These are phyloP conservation scores for Nestor notabilis DNA, from an alignment of 2,113 vertebrate genomes.

Conservation along the genomic window DNA sequence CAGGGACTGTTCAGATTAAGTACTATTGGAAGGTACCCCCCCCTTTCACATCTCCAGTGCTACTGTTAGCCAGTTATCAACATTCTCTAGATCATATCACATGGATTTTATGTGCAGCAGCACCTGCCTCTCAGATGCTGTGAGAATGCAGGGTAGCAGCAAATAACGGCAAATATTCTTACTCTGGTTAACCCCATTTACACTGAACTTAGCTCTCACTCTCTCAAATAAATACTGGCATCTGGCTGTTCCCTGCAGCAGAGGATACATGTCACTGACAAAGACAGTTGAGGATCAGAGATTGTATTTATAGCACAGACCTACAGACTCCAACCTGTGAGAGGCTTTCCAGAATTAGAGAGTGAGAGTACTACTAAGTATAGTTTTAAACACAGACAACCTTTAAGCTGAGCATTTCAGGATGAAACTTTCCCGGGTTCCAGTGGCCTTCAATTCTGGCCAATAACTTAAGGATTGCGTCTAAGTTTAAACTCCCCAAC, in stretches of 20 bases:
- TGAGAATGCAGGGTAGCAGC: not conserved
- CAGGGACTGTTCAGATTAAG: not conserved
- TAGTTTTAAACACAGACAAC: conserved; percentile 32
- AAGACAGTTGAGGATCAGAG: conserved; percentile 40
- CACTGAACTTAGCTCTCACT: not conserved
- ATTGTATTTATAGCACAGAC: conserved; percentile 45
- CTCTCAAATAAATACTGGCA: not conserved
- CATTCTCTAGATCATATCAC: not conserved
- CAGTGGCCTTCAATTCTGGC: not conserved
- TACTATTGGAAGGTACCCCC: not conserved
- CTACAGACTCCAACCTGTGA: conserved; percentile 58
- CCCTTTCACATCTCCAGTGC: not conserved
- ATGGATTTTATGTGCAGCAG: not conserved
- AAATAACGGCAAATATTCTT: not conserved
- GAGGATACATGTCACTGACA: not conserved
- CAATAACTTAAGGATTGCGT: not conserved
- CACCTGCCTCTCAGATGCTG: accelerated
- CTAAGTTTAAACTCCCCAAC: not conserved
- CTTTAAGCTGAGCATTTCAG: not conserved
- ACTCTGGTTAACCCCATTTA: not conserved
- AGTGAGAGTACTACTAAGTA: conserved; percentile 15
- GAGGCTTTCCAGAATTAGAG: conserved; percentile 50
- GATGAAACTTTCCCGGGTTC: not conserved
- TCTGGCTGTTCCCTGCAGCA: not conserved
- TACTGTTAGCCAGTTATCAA: not conserved